Evolutionary conservation across 2,113 vertebrate genomes (phyloP).

Genomic region (Indicator indicator): DNA sequence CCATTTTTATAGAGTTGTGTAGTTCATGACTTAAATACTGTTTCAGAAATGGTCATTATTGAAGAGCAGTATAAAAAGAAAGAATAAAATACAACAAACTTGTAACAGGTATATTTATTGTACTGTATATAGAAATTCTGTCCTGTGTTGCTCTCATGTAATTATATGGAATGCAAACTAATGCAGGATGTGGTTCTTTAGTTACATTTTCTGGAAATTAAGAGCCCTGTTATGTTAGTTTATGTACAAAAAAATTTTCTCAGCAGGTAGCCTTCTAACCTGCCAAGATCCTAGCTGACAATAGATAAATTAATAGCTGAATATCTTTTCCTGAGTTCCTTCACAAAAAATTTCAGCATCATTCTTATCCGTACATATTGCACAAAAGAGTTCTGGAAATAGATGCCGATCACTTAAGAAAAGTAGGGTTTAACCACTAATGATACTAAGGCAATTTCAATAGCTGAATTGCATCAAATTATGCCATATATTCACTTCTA

Average conservation of each 20-base stretch:
- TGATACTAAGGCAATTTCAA: constrained; percentile 54
- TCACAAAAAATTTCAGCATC: background rate
- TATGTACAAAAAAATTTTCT: constrained; percentile 16
- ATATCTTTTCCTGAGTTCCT: constrained; percentile 31
- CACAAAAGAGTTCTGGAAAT: constrained; percentile 55
- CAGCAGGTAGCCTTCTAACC: background rate
- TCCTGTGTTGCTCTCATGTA: background rate
- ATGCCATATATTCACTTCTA: constrained; percentile 10
- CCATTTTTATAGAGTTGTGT: background rate
- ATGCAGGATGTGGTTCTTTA: background rate
- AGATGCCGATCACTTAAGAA: constrained; percentile 47
- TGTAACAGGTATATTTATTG: background rate
- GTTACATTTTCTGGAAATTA: background rate
- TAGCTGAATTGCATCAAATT: constrained; percentile 36
- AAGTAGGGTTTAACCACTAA: constrained; percentile 41
- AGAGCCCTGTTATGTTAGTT: background rate
- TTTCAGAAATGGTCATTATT: background rate
- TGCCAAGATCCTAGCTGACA: constrained; percentile 9
- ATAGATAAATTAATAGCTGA: constrained; percentile 36
- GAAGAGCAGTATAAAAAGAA: background rate
- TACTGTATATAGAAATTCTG: background rate
- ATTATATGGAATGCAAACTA: background rate
- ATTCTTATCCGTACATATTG: constrained; percentile 44
- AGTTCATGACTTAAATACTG: background rate
- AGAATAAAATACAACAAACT: background rate